Base-by-base conservation (phyloP, 2,113 vertebrate genomes). In the Phalacrocorax carbo region DNA sequence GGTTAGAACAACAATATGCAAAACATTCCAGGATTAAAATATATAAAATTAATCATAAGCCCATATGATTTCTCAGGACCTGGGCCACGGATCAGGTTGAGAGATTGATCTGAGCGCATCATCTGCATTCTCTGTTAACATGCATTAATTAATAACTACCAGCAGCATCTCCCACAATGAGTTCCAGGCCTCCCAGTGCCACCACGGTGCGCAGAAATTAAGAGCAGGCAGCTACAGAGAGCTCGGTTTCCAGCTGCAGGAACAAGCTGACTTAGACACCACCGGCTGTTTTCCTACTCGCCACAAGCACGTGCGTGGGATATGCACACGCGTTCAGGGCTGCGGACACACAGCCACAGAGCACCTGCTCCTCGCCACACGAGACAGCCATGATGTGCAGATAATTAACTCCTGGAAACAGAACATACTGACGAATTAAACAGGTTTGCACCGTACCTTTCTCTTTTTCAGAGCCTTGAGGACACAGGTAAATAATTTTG, bases 321-420 rank as follows among this genome's bases (percentile, higher is more conserved):
- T 10, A 26, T 0, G 3, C 19, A 29, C 60, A 30, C 2, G 6
- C 32, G 11, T 22, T 62, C 57, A 22, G 11, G 26, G 60, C 44
- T 10, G 55, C 64, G 60, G 58, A 29, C 17, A 15, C 32, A 58
- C 17, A 57, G 68, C 11, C 16, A 2, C 27, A 71, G 17, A 69
- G 15, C 34, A 62, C 26, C 34, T n/a, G 23, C 49, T 58, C 51
- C 83, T 70, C 40, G 44, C 29, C 54, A 11, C 36, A 8, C 3
- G 4, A 49, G 25, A n/a, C 60, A 69, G n/a, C 10, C 34, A 18
- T 5, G 7, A 29, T 29, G 13, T 42, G 25, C 34, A 71, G 38
- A 44, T 46, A 62, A 60, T 42, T 84, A 52, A 54, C 19, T 57
- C 38, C 15, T 27, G 15, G n/a, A 36, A 96, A 75, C 14, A 64